Evolutionary conservation across 2,113 vertebrate species (phyloP), one percentile per base, ranked within the genome.

Genomic region (Hemiscyllium ocellatum): DNA sequence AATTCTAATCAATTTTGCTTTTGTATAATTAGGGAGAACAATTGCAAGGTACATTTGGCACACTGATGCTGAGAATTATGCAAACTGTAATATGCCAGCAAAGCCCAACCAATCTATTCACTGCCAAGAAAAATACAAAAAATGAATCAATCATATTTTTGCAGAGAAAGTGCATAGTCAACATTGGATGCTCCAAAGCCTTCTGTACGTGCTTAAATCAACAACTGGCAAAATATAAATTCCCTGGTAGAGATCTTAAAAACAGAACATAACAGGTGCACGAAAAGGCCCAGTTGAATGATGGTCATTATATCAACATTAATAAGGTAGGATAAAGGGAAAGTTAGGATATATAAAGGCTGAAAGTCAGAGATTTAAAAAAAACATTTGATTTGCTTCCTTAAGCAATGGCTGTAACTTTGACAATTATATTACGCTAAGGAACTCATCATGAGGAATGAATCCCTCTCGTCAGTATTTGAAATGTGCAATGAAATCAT

Each of bases 71-170:
- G 89, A 19, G 37, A 93, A 37, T 65, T n/a, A 66, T 93, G 89
- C 61, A 93, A 65, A 22, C 61, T 19, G 22, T 90, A 90, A 66
- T 1, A 83, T 33, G 17, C 89, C 61, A 93, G 66, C 26, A 65
- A 91, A 91, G 4, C 26, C 29, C 87, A n/a, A 91, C 56, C 33
- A 29, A 91, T 61, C 56, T 7, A 33, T 91, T 61, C 29, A 91
- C 15, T 91, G 29, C 26, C 56, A 91, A 61, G 87, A 29, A 61
- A 65, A 91, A 91, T 65, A 47, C 37, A 47, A 83, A 37, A 83
- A 42, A 91, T 91, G 87, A 65, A 91, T 91, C 87, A 91, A 65
- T 65, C 52, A 91, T 91, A 91, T 65, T 91, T 7, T 15, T 61
- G 56, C 56, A 61, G 4, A 33, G 13, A 91, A 33, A 33, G 13